Evolutionary conservation across 2,888 invertebrate genomes (phyloP).

Genomic region (Ephialtes manifestator): DNA sequence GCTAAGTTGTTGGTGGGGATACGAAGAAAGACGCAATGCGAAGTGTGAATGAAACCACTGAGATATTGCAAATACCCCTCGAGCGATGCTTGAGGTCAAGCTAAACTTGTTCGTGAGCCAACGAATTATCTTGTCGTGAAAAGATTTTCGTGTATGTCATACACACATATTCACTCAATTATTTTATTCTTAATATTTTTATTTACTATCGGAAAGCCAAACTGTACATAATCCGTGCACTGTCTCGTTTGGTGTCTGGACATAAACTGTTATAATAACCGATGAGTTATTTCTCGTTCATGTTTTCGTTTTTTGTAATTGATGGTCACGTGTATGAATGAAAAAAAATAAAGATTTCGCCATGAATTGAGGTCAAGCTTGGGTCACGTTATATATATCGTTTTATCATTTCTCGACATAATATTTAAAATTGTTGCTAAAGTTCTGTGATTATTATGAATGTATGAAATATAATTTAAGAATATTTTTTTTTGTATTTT

Average conservation of each 20-base stretch:
- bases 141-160: neutral
- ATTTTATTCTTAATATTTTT: neutral
- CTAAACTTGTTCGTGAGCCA: conserved; percentile 22
- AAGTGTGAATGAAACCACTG: conserved; percentile 32
- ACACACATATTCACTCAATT: neutral
- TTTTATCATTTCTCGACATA: neutral
- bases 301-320: neutral
- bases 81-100: conserved; percentile 9
- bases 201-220: neutral
- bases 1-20: neutral
- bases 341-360: conserved; percentile 1
- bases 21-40: conserved; percentile 15
- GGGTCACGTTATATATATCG: neutral
- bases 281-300: neutral
- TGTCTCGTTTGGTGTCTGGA: neutral
- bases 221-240: neutral
- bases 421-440: neutral
- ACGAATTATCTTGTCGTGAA: conserved; percentile 12
- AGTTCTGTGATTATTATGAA: neutral
- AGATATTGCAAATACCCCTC: conserved; percentile 17
- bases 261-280: neutral
- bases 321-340: neutral
- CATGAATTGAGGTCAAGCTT: conserved; percentile 30
- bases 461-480: neutral
- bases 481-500: neutral